Evolutionary conservation across 1,140 invertebrate species (phyloP).

Genomic region (Drosophila guanche): DNA sequence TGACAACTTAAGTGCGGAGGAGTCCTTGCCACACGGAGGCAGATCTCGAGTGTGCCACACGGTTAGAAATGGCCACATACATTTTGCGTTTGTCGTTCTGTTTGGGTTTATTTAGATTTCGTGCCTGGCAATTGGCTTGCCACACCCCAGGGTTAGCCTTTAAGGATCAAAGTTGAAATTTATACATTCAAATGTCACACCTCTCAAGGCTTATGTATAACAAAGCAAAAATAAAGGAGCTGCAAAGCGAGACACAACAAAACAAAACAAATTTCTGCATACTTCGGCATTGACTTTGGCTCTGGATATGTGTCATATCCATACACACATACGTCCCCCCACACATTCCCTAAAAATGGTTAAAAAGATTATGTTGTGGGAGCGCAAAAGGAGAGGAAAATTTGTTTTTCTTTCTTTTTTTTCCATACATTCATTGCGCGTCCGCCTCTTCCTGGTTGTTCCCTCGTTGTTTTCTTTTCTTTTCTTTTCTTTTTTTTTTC

Average conservation of each 20-base stretch:
- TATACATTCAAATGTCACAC: conserved; percentile 75
- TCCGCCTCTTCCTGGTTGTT: conserved; percentile 22
- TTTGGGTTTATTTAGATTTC: conserved; percentile 53
- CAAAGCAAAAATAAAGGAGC: conserved; percentile 30
- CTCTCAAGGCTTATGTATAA: conserved; percentile 72
- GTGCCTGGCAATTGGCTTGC: conserved; percentile 61
- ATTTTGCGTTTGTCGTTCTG: conserved; percentile 29
- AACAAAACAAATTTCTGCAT: conserved; percentile 60
- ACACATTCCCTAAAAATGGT: conserved; percentile 54
- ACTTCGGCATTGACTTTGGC: conserved; percentile 58
- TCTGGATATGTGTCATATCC: conserved; percentile 42
- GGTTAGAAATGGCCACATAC: conserved; percentile 32
- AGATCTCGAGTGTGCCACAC: conserved; percentile 34
- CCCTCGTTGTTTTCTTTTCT: neutral
- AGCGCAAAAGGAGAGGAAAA: conserved; percentile 34
- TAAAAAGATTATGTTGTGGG: conserved; percentile 71
- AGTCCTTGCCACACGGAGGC: conserved; percentile 11
- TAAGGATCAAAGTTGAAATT: conserved; percentile 81
- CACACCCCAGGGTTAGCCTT: conserved; percentile 69
- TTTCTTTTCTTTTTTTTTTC: conserved; percentile 12
- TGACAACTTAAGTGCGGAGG: conserved; percentile 71
- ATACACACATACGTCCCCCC: neutral
- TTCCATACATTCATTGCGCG: conserved; percentile 45
- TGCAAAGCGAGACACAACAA: conserved; percentile 4
- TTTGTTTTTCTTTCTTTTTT: conserved; percentile 16